Evolutionary conservation across 2,113 vertebrate species (phyloP).

Genomic region (Pangasianodon gigas): DNA sequence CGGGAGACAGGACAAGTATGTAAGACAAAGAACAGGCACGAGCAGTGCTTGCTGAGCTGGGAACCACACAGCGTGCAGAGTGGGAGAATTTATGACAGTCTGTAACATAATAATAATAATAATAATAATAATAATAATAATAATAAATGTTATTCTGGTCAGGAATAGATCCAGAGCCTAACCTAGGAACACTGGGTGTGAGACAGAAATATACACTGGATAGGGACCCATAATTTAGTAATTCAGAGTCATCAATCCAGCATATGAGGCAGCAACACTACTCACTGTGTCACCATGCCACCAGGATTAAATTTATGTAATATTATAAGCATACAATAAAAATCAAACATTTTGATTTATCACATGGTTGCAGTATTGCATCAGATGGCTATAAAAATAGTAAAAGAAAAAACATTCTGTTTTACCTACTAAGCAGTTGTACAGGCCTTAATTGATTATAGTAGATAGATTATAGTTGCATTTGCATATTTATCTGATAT

Average conservation of each 20-base stretch:
- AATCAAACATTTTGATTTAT: not conserved
- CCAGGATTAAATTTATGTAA: not conserved
- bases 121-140: conserved; percentile 10
- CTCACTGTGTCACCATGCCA: not conserved
- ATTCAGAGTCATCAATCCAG: not conserved
- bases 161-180: not conserved
- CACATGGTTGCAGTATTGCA: not conserved
- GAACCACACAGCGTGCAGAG: not conserved
- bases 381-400: not conserved
- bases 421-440: not conserved
- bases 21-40: not conserved
- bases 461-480: not conserved
- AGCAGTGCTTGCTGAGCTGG: not conserved
- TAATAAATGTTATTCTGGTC: not conserved
- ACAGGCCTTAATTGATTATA: not conserved
- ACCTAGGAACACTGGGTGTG: not conserved
- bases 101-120: not conserved
- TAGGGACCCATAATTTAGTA: not conserved
- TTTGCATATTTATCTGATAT: not conserved
- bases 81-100: not conserved
- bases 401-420: not conserved
- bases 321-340: not conserved
- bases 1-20: not conserved
- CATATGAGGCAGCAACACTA: not conserved
- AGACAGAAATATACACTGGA: too few species aligned